Percentiles rank a stretch among this genome's conserved stretches.
Evolutionary conservation across 2,113 vertebrate species (phyloP).

Genomic region (Dipodomys merriami): DNA sequence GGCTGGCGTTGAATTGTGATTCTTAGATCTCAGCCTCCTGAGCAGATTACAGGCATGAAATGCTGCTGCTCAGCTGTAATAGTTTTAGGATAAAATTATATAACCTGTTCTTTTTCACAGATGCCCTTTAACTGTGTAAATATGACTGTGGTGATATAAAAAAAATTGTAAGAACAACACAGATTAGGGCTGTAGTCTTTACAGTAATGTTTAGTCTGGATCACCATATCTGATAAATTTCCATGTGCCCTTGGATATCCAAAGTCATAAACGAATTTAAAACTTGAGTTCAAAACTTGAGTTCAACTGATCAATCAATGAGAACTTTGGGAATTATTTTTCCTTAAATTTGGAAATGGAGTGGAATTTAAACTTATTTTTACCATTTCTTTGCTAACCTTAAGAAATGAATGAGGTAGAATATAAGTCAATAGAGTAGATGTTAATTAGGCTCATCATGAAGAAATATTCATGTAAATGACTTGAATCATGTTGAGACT

Average conservation of each 20-base stretch:
- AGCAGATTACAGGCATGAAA: no score
- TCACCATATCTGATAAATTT: not conserved
- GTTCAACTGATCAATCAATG: not conserved
- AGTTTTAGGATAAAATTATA: not conserved
- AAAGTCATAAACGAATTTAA: not conserved
- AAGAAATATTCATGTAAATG: not conserved
- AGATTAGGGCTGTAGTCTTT: not conserved
- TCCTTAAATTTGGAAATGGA: not conserved
- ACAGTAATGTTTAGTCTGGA: not conserved
- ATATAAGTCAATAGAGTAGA: not conserved
- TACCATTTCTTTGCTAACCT: not conserved
- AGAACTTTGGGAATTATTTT: not conserved
- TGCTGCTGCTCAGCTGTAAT: no score
- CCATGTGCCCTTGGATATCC: not conserved
- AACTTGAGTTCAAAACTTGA: constrained; percentile 5
- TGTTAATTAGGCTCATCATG: not conserved
- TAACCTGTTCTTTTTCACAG: not conserved
- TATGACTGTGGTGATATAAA: not conserved
- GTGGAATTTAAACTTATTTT: not conserved
- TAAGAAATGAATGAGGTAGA: not conserved
- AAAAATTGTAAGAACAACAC: not conserved
- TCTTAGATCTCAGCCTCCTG: no score
- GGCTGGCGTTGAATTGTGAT: no score
- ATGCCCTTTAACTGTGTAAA: not conserved
- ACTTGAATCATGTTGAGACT: constrained; percentile 24